Base-by-base conservation (phyloP, 2,113 vertebrate genomes). In the Pituophis catenifer region DNA sequence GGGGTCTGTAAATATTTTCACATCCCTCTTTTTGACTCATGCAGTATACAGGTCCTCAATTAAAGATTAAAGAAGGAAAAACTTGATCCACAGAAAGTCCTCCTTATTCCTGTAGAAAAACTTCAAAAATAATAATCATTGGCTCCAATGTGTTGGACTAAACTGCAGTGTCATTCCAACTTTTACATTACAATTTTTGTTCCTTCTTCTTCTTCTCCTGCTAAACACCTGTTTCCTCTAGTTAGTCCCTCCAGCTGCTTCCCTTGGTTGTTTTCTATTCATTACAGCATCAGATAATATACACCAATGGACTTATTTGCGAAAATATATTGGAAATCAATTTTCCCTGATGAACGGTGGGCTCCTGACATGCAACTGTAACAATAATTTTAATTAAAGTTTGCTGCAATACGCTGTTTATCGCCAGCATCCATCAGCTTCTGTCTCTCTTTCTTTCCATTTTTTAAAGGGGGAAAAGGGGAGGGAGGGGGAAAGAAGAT, bases 321-420 rank as follows among this genome's bases (percentile, higher is more conserved):
- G 0, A 0, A 0, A 29, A 90, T 96, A 15, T 58, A 48, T 54
- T 81, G 93, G 88, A 92, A 92, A 91, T 91, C 87, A 48, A 91
- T 94, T 94, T 29, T 62, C 91, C 50, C 33, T 93, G 54, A 7
- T 88, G 7, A 90, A 95, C 89, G 88, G 87, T 62, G 75, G 96
- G 89, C 57, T 94, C 57, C 87, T 0, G 1, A 86, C 93, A 3
- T 5, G 23, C 38, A 8, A 86, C 62, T 6, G 44, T 81, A 92
- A 94, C 7, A 12, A 91, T 33, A 0, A 21, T 38, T 94, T 95
- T 96, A 95, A 97, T 96, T 96, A 95, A 93, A 95, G 90, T 93
- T 65, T 91, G 0, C 44, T 0, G 10, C 62, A 7, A 50, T 0
- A 0, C 55, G 55, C 26, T 1, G 94, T 95, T 92, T 93, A 94